Conservation (phyloP, 2,888 invertebrate species). For the Nymphalis polychloros region DNA sequence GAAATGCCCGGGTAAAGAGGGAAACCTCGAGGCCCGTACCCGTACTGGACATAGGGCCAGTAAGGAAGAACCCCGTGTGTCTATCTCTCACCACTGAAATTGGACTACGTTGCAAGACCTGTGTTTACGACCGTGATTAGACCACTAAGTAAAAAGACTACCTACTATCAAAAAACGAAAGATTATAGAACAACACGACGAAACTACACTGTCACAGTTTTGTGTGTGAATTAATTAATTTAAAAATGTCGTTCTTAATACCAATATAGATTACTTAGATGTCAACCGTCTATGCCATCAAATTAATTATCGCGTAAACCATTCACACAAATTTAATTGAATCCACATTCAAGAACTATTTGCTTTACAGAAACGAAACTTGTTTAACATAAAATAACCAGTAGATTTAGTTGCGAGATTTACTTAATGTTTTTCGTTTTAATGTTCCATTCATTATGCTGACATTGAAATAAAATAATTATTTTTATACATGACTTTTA, state of each 20-base stretch:
- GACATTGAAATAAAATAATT: constrained; percentile 19
- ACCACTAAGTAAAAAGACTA: too few relatives aligned
- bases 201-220: too few relatives aligned
- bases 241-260: background rate
- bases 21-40: too few relatives aligned
- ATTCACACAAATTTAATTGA: constrained; percentile 25
- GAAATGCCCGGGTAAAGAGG: too few relatives aligned
- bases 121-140: too few relatives aligned
- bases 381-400: constrained; percentile 23
- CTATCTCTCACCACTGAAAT: too few relatives aligned
- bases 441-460: constrained; percentile 17
- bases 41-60: too few relatives aligned
- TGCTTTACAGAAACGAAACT: constrained; percentile 15
- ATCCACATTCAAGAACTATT: constrained; percentile 15
- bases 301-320: constrained; percentile 15
- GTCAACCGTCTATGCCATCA: background rate
- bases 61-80: too few relatives aligned
- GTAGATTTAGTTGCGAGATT: constrained; percentile 18
- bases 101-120: too few relatives aligned
- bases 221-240: too few relatives aligned
- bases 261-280: background rate
- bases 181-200: too few relatives aligned
- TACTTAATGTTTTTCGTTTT: constrained; percentile 19
- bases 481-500: background rate
- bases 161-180: too few relatives aligned